Evolutionary conservation across 2,113 vertebrate genomes (phyloP).

Genomic region (Sardina pilchardus): DNA sequence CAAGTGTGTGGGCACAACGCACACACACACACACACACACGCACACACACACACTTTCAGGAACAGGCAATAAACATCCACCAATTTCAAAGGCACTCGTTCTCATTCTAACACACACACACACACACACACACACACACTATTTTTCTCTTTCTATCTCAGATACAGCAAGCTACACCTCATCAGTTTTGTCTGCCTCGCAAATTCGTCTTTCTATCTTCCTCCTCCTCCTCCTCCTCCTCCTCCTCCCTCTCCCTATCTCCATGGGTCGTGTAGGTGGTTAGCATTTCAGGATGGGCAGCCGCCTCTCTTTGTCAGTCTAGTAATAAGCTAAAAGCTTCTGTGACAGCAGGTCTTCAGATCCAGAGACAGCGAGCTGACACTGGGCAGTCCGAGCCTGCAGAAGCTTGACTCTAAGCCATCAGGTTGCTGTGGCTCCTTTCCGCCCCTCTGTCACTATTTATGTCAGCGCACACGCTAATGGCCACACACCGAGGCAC

Average conservation of each 20-base stretch:
- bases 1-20: background rate
- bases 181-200: background rate
- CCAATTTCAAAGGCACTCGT: background rate
- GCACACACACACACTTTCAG: slow-evolving; percentile 13
- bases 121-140: slow-evolving; percentile 3
- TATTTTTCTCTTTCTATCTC: background rate
- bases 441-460: background rate
- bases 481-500: background rate
- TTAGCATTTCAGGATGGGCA: background rate
- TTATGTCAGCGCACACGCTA: background rate
- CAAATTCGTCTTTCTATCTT: background rate
- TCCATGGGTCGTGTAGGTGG: background rate
- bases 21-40: background rate
- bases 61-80: slow-evolving; percentile 12
- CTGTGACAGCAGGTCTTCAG: background rate
- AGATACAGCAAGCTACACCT: background rate
- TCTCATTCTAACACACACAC: background rate
- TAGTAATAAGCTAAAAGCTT: background rate
- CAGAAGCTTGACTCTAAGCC: background rate
- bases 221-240: background rate
- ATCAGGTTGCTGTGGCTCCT: background rate
- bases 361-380: background rate
- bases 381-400: background rate
- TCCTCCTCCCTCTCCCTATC: background rate
- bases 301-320: background rate